Conservation (phyloP, 2,888 invertebrate species). For the Folsomia manolachei region DNA sequence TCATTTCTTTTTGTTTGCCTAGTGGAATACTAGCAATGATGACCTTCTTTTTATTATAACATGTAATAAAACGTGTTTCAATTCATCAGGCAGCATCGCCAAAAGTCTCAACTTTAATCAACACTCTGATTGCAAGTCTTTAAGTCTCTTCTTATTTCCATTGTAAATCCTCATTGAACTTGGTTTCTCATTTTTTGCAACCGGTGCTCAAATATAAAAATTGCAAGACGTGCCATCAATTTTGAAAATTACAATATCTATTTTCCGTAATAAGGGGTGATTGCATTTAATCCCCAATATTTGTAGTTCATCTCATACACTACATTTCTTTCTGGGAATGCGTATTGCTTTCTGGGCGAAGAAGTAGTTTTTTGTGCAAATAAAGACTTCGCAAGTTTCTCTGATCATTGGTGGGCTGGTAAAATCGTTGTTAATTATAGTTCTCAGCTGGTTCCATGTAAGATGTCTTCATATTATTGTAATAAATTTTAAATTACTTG, state of each 20-base stretch:
- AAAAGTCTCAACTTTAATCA: slow-evolving; percentile 13
- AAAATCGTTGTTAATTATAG: slow-evolving; percentile 2
- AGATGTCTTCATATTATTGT: slow-evolving; percentile 6
- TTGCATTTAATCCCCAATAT: background rate
- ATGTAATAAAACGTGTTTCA: slow-evolving; percentile 39
- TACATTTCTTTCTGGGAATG: background rate
- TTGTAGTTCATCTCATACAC: background rate
- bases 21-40: too few relatives aligned
- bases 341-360: background rate
- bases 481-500: background rate
- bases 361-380: background rate
- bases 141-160: background rate
- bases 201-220: background rate
- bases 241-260: slow-evolving; percentile 4
- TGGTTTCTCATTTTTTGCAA: background rate
- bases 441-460: background rate
- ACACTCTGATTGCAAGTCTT: slow-evolving; percentile 1
- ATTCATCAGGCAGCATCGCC: slow-evolving; percentile 4
- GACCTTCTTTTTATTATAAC: slow-evolving; percentile 37
- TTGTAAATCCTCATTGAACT: background rate
- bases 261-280: background rate
- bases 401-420: background rate
- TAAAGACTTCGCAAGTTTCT: background rate
- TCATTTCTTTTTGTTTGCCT: background rate
- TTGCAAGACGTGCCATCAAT: slow-evolving; percentile 1